These are phyloP conservation scores for Phymastichus coffea DNA, from an alignment of 1,140 invertebrate species.

Conservation along the genomic window DNA sequence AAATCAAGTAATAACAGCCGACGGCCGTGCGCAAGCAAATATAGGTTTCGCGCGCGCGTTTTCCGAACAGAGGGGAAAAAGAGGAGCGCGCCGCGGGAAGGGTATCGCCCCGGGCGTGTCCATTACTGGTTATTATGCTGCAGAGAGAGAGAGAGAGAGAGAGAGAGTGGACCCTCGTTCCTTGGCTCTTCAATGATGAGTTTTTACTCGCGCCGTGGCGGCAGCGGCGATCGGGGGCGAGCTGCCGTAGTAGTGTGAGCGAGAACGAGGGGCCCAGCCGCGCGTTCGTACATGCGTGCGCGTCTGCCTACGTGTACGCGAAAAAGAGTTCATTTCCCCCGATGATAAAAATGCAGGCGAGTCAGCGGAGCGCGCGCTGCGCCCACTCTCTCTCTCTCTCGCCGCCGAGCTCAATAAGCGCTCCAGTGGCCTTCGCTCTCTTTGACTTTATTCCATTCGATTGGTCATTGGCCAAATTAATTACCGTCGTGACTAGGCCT, in stretches of 20 bases:
- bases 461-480: no score
- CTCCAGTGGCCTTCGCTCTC: no score
- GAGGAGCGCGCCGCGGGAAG: slow-evolving; percentile 34
- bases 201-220: slow-evolving; percentile 34
- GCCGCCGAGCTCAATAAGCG: no score
- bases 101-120: slow-evolving; percentile 43
- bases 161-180: slow-evolving; percentile 35
- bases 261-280: no score
- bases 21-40: no score
- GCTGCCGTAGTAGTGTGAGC: neutral
- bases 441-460: no score
- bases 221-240: slow-evolving; percentile 37
- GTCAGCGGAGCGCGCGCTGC: no score
- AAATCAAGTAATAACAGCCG: no score
- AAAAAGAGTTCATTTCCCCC: slow-evolving; percentile 2
- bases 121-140: slow-evolving; percentile 49
- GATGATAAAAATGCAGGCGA: neutral
- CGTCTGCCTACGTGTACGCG: neutral
- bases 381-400: no score
- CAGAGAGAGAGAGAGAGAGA: no score
- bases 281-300: neutral
- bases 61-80: slow-evolving; percentile 39
- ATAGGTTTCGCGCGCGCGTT: slow-evolving; percentile 19
- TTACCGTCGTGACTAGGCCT: no score
- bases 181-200: slow-evolving; percentile 33